Evolutionary conservation across 2,888 invertebrate genomes (phyloP), one percentile per base, ranked within the genome.

Genomic region (Mimas tiliae): DNA sequence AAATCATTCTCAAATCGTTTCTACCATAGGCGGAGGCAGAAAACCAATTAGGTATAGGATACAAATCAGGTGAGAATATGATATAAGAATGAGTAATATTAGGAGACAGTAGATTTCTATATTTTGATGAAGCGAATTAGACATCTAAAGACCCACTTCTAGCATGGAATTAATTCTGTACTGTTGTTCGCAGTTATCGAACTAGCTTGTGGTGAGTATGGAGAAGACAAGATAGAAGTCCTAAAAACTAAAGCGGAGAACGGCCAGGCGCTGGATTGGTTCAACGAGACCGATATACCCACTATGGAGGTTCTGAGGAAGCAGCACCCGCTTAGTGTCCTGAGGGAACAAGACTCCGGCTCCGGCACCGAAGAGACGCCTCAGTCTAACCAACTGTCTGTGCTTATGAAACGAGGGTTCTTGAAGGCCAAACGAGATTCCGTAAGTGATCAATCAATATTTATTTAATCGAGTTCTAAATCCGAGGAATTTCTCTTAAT

Each of bases 171-270:
- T 16, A n/a, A 11, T 11, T 42, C 9, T n/a, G 19, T 8, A 11
- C 27, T 14, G 27, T 38, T 38, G 38, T 38, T 7, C 91, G 1
- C 90, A 98, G 98, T 98, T 42, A 98, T 98, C 80, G 98, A 99
- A 91, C 89, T 99, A 75, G 98, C 98, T 0, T 97, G 98, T 74
- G 98, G 97, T 0, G 98, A 99, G 90, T 96, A 98, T 79, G 98
- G 98, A 0, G 95, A 95, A 42, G 97, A 98, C 73, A 96, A 96
- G 87, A 95, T 97, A 16, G 90, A 95, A 14, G 79, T 88, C 0
- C 92, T 98, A 75, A 95, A 96, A 16, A 89, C 91, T 8, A 96
- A 95, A 65, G 95, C 96, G 0, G 94, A 95, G 71, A 97, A 97
- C 78, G 97, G 97, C 6, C 94, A 92, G 79, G 94, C 94, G 14